phyloP scores from a whole-genome alignment of 2,888 invertebrate species.

The Melinaea menophilus region DNA sequence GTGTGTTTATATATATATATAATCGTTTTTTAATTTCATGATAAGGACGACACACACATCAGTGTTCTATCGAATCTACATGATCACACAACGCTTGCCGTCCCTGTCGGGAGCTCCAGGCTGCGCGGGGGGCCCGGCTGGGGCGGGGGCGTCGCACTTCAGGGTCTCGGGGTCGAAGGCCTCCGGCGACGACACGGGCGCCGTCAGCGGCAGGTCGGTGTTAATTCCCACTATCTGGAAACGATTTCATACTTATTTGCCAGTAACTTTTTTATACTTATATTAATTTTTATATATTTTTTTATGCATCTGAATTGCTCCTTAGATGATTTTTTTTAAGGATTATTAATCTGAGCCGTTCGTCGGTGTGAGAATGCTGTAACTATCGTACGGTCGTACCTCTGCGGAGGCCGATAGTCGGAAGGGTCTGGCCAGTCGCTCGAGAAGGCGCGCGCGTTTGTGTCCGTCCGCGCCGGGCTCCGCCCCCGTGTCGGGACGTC shows the following conservation, averaged over 20 bases:
- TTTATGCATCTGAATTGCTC: no score
- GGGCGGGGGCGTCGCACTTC: constrained; percentile 35
- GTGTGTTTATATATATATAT: no score
- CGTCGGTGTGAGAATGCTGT: no score
- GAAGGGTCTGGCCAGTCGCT: constrained; percentile 49
- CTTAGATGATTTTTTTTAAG: no score
- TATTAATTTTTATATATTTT: no score
- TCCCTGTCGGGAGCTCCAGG: constrained; percentile 29
- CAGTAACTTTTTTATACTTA: no score
- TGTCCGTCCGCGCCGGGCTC: constrained; percentile 33
- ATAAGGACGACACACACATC: no score
- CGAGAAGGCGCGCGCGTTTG: constrained; percentile 58
- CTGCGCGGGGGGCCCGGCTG: constrained; percentile 20
- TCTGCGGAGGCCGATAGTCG: constrained; percentile 40
- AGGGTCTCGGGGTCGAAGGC: constrained; percentile 59
- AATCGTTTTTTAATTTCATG: no score
- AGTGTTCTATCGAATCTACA: constrained; percentile 39
- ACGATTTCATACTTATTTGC: not conserved
- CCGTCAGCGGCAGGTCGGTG: constrained; percentile 63
- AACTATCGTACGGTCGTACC: constrained; percentile 29
- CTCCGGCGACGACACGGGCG: constrained; percentile 47
- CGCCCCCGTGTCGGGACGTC: constrained; percentile 49
- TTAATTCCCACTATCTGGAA: constrained; percentile 68
- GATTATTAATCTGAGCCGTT: no score
- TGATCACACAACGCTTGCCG: constrained; percentile 47